Percentiles rank a stretch among this genome's conserved stretches.
These are phyloP conservation scores for Chaenocephalus aceratus DNA, from an alignment of 2,113 vertebrate species.

Conservation along the genomic window DNA sequence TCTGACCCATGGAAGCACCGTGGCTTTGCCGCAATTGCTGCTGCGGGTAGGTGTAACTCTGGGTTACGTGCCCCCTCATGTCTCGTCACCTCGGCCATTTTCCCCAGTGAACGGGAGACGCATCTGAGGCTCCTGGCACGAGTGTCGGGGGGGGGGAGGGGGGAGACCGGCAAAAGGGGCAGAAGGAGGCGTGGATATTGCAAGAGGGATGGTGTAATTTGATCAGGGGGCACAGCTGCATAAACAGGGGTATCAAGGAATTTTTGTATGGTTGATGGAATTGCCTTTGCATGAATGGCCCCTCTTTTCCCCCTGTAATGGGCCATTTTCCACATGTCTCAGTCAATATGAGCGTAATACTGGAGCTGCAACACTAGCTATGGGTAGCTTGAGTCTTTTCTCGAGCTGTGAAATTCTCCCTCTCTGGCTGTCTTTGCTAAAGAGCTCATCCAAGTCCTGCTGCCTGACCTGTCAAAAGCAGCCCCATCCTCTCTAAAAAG, in stretches of 20 bases:
- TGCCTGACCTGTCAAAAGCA: conserved; percentile 82
- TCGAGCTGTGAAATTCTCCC: conserved; percentile 75
- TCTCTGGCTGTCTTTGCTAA: conserved; percentile 75
- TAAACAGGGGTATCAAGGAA: conserved; percentile 94
- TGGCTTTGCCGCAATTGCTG: conserved; percentile 71
- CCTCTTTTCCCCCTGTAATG: conserved; percentile 73
- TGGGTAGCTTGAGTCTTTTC: conserved; percentile 60
- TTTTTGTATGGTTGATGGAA: conserved; percentile 91
- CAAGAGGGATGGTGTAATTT: conserved; percentile 91
- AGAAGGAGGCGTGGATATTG: conserved; percentile 73
- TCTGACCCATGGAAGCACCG: conserved; percentile 87
- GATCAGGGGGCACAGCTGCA: conserved; percentile 95
- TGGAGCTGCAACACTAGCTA: conserved; percentile 53
- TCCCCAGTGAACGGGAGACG: conserved; percentile 50
- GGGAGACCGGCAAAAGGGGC: conserved; percentile 10
- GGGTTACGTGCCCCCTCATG: conserved; percentile 63
- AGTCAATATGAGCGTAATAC: conserved; percentile 85
- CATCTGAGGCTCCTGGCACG: conserved; percentile 60
- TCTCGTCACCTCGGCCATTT: conserved; percentile 50
- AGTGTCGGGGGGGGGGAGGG: background rate
- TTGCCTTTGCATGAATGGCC: conserved; percentile 91
- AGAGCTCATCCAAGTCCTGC: conserved; percentile 80
- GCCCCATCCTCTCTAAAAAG: conserved; percentile 70
- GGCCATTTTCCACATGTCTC: conserved; percentile 94
- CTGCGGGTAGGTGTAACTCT: conserved; percentile 59